phyloP scores from a whole-genome alignment of 2,888 invertebrate species.

The Bedellia somnulentella region DNA sequence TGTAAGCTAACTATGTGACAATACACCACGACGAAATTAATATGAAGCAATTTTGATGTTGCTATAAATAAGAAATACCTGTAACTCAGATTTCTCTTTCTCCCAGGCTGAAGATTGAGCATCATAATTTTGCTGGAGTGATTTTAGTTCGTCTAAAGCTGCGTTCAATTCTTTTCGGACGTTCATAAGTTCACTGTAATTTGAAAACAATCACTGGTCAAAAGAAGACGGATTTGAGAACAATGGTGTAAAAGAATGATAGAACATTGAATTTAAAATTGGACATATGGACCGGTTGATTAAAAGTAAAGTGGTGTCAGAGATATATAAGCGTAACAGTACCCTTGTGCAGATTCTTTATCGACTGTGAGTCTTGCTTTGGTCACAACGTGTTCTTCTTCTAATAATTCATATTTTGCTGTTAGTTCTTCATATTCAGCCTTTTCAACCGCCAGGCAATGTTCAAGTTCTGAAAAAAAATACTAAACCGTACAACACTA shows the following conservation, averaged over 20 bases:
- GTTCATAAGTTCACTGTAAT: conserved; percentile 61
- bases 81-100: conserved; percentile 70
- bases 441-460: conserved; percentile 66
- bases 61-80: conserved; percentile 47
- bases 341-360: conserved; percentile 78
- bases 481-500: background rate
- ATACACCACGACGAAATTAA: no score
- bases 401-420: conserved; percentile 78
- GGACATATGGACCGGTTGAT: no score
- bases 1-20: no score
- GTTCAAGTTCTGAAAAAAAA: conserved; percentile 62
- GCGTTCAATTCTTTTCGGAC: conserved; percentile 65
- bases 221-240: conserved; percentile 5
- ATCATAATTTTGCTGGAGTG: conserved; percentile 65
- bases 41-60: no score
- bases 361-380: conserved; percentile 81
- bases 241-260: background rate
- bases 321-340: no score
- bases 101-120: conserved; percentile 70
- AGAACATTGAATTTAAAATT: no score
- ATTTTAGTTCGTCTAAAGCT: conserved; percentile 65
- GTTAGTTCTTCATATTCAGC: conserved; percentile 80
- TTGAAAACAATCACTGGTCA: conserved; percentile 2
- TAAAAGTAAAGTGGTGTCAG: no score
- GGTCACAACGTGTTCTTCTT: conserved; percentile 82